phyloP scores from a whole-genome alignment of 1,140 invertebrate species.

The Drosophila ambigua region DNA sequence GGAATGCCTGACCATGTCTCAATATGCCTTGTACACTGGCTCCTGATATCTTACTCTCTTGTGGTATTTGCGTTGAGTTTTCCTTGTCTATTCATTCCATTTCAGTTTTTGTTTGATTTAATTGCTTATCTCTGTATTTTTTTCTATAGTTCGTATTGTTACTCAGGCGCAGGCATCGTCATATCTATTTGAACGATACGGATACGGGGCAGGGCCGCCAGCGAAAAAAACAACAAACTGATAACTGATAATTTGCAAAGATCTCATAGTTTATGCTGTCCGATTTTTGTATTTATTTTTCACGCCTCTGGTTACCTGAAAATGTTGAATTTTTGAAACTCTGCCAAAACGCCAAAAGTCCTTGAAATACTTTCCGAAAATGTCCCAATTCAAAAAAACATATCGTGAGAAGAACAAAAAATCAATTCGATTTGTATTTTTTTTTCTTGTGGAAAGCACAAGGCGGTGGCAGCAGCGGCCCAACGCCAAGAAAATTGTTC shows the following conservation, averaged over 20 bases:
- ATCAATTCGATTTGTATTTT: slow-evolving; percentile 26
- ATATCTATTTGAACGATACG: slow-evolving; percentile 48
- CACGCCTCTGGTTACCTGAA: slow-evolving; percentile 49
- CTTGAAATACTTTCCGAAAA: slow-evolving; percentile 73
- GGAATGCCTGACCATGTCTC: no score
- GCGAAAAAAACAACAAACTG: not conserved
- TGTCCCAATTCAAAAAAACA: slow-evolving; percentile 47
- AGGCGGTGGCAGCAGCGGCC: slow-evolving; percentile 16
- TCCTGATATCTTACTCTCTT: slow-evolving; percentile 4
- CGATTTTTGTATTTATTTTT: slow-evolving; percentile 42
- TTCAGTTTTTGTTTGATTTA: slow-evolving; percentile 61
- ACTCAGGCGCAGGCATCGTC: slow-evolving; percentile 57
- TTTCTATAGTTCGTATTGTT: slow-evolving; percentile 50
- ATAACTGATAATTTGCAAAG: slow-evolving; percentile 26
- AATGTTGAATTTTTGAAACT: slow-evolving; percentile 49
- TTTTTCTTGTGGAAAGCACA: slow-evolving; percentile 55
- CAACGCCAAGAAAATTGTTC: slow-evolving; percentile 53
- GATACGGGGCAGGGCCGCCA: slow-evolving; percentile 24
- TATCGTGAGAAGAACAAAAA: slow-evolving; percentile 39
- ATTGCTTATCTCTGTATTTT: slow-evolving; percentile 47
- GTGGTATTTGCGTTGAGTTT: slow-evolving; percentile 25
- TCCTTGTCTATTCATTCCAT: slow-evolving; percentile 30
- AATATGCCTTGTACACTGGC: no score
- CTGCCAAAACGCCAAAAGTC: slow-evolving; percentile 65
- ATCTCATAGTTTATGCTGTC: slow-evolving; percentile 49